These are phyloP conservation scores for Aurelia sp. DNA, from an alignment of 30 jellyfish, hydroid and myxozoan genomes.

Conservation along the genomic window DNA sequence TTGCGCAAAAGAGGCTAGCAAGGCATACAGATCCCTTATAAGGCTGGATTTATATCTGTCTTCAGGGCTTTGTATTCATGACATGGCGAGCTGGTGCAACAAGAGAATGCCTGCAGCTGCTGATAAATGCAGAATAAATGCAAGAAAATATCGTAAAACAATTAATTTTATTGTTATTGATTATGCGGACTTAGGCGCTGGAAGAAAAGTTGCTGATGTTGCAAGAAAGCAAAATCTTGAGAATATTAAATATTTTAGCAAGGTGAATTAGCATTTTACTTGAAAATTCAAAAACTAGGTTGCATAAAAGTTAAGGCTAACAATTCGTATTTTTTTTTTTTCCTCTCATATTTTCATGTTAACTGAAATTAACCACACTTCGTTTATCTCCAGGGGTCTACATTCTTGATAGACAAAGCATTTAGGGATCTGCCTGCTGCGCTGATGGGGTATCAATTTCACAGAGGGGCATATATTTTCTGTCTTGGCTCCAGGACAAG, in stretches of 20 bases:
- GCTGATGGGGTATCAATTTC: no score
- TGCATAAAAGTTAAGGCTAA: no score
- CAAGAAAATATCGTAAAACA: constrained; percentile 37
- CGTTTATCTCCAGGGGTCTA: no score
- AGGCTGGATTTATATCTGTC: constrained; percentile 80
- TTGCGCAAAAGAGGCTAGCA: constrained; percentile 64
- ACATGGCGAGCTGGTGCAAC: constrained; percentile 73
- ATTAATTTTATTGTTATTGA: constrained; percentile 80
- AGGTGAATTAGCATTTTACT: no score
- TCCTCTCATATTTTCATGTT: no score
- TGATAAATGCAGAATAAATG: constrained; percentile 47
- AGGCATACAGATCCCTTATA: constrained; percentile 17
- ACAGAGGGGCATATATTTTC: no score
- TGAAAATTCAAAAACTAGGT: no score
- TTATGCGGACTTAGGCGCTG: constrained; percentile 64
- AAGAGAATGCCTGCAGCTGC: constrained; percentile 30
- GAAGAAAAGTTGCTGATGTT: constrained; percentile 49
- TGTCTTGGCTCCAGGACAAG: no score
- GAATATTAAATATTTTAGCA: constrained; percentile 40
- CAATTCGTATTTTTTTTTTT: no score
- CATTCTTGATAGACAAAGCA: no score
- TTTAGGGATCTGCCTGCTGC: no score
- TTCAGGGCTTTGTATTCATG: constrained; percentile 77
- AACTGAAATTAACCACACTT: no score
- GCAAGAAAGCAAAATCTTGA: constrained; percentile 69